Evolutionary conservation across 2,113 vertebrate species (phyloP).

Genomic region (Ciconia stormi): DNA sequence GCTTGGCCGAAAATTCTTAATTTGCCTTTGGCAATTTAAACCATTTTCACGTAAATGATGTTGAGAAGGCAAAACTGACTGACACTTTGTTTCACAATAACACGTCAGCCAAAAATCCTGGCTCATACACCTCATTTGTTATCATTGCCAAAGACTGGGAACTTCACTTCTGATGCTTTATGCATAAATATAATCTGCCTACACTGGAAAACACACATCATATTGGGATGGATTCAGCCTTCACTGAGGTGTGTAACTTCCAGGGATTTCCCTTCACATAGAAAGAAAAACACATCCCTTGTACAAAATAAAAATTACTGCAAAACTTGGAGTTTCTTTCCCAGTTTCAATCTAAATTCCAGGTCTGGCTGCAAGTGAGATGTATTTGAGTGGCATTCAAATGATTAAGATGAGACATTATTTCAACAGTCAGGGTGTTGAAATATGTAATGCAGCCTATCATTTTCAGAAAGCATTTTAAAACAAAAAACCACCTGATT

Average conservation of each 20-base stretch:
- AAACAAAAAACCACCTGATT: background rate
- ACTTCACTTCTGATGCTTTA: background rate
- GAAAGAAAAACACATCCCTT: background rate
- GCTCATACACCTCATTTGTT: constrained; percentile 36
- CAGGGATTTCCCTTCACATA: background rate
- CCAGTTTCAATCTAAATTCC: background rate
- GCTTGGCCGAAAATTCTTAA: background rate
- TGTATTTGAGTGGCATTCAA: background rate
- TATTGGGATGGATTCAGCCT: background rate
- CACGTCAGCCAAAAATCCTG: background rate
- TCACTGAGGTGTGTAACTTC: background rate
- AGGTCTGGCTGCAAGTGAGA: background rate
- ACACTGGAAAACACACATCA: background rate
- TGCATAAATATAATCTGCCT: background rate
- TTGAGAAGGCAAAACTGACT: constrained; percentile 5
- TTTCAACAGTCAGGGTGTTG: background rate
- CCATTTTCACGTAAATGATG: background rate
- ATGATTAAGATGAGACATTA: background rate
- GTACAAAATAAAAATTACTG: background rate
- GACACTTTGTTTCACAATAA: constrained; percentile 8
- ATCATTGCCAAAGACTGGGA: constrained; percentile 44
- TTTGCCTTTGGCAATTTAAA: background rate
- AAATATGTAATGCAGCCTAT: background rate
- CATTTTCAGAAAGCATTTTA: background rate
- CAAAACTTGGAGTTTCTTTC: background rate